These are phyloP conservation scores for Thelaira solivaga DNA, from an alignment of 2,888 invertebrate species.

Conservation along the genomic window DNA sequence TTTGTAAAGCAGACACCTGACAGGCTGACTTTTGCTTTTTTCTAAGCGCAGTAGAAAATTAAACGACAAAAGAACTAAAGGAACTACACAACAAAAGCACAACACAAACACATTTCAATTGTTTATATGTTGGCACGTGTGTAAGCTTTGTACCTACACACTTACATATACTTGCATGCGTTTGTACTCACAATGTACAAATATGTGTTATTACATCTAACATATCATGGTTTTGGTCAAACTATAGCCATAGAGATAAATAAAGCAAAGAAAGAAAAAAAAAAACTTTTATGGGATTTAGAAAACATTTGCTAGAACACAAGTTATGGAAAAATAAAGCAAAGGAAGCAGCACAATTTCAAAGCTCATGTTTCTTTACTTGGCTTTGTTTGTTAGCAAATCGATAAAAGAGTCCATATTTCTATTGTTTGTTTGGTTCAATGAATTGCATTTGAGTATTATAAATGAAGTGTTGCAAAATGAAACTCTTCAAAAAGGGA, in stretches of 20 bases:
- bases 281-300: constrained; percentile 14
- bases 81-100: too few relatives aligned
- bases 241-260: background rate
- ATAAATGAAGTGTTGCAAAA: constrained; percentile 57
- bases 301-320: constrained; percentile 18
- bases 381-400: constrained; percentile 25
- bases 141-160: too few relatives aligned
- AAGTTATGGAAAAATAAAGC: background rate
- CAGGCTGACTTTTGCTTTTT: too few relatives aligned
- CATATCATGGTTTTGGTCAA: background rate
- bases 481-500: constrained; percentile 24
- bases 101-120: too few relatives aligned
- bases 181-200: too few relatives aligned
- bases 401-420: constrained; percentile 56
- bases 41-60: too few relatives aligned
- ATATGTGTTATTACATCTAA: background rate
- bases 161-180: too few relatives aligned
- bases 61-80: too few relatives aligned
- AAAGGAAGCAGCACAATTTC: background rate
- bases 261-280: constrained; percentile 14
- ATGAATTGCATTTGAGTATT: constrained; percentile 49
- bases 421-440: constrained; percentile 55
- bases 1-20: too few relatives aligned
- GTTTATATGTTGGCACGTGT: too few relatives aligned
- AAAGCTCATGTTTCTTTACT: background rate